Evolutionary conservation across 2,888 invertebrate genomes (phyloP).

Genomic region (Ditylenchus weischeri): DNA sequence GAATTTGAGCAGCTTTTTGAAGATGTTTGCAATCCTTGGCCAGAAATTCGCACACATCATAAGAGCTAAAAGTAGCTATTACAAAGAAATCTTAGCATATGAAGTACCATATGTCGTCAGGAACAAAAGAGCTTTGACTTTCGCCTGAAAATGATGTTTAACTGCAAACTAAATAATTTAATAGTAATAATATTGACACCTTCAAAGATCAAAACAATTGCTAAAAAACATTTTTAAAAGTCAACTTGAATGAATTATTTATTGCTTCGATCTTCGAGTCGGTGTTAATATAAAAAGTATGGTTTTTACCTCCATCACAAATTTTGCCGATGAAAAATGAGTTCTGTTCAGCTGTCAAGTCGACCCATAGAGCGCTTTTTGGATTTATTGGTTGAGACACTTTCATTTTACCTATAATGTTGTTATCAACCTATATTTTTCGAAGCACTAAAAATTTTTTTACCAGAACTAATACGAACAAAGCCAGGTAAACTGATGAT

Average conservation of each 20-base stretch:
- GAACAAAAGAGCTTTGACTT: constrained; percentile 48
- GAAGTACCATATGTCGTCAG: constrained; percentile 49
- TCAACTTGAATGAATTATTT: no score
- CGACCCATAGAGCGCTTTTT: constrained; percentile 29
- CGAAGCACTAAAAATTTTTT: no score
- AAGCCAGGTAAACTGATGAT: constrained; percentile 19
- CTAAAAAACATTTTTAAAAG: no score
- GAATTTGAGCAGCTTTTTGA: background rate
- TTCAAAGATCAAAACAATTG: no score
- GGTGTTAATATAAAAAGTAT: no score
- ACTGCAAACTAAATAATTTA: no score
- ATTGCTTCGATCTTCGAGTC: no score
- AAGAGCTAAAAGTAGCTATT: constrained; percentile 9
- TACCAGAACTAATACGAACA: constrained; percentile 19
- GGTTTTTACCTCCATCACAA: constrained; percentile 40
- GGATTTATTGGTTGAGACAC: no score
- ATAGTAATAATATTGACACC: no score
- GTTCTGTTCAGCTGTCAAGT: constrained; percentile 49
- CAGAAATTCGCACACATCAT: constrained; percentile 13
- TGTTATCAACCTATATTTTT: no score
- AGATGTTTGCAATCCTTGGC: constrained; percentile 2
- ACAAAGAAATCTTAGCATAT: constrained; percentile 1
- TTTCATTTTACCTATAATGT: no score
- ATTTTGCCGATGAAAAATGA: constrained; percentile 49
- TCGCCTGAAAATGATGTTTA: constrained; percentile 11